Percentiles rank a stretch among this genome's conserved stretches.
Evolutionary conservation across 2,113 vertebrate genomes (phyloP).

Genomic region (Siniperca chuatsi): DNA sequence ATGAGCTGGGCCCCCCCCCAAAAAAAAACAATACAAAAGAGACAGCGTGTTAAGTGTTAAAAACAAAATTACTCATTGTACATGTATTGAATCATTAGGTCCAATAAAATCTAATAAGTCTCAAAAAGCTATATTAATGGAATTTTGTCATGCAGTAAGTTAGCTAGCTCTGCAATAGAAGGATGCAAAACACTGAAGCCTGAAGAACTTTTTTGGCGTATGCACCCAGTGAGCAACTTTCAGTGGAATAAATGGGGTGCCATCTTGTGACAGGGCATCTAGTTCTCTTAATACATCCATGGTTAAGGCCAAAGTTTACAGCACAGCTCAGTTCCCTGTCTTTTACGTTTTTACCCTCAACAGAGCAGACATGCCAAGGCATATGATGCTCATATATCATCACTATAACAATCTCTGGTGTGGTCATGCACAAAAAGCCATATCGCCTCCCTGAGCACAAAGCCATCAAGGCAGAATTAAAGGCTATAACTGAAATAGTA

Average conservation of each 20-base stretch:
- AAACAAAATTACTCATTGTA: too few relatives aligned
- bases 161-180: background rate
- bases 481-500: conserved; percentile 12
- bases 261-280: background rate
- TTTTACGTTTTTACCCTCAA: conserved; percentile 1
- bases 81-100: background rate
- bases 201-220: background rate
- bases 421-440: conserved; percentile 23
- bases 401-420: conserved; percentile 18
- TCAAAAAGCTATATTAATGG: too few relatives aligned
- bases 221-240: background rate
- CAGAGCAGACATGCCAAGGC: conserved; percentile 1
- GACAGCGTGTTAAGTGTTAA: too few relatives aligned
- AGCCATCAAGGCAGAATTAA: conserved; percentile 26
- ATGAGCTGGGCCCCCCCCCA: background rate
- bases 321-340: too few relatives aligned
- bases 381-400: background rate
- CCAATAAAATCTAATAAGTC: background rate
- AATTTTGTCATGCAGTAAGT: background rate
- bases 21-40: background rate
- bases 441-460: background rate
- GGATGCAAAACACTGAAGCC: background rate
- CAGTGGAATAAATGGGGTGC: background rate
- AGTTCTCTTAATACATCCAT: background rate
- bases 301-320: too few relatives aligned